Conservation (phyloP, 2,113 vertebrate genomes). For the Montifringilla adamsi region DNA sequence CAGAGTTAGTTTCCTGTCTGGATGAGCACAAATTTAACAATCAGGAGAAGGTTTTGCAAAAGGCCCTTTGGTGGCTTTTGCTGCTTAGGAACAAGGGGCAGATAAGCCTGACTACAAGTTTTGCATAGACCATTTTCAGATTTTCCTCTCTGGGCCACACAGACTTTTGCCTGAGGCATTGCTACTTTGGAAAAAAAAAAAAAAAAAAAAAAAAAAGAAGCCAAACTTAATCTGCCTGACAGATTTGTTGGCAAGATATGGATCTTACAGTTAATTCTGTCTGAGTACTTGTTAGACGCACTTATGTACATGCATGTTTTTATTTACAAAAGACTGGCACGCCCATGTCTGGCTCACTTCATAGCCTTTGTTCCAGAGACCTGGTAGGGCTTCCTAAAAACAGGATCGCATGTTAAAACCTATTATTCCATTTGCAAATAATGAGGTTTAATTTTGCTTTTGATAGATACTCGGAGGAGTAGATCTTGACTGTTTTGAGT, state of each 20-base stretch:
- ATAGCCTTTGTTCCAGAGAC: constrained; percentile 1
- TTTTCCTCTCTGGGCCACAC: background rate
- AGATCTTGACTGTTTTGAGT: background rate
- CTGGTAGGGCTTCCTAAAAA: background rate
- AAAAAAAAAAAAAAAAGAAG: too few species aligned
- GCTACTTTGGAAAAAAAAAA: background rate
- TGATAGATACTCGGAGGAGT: background rate
- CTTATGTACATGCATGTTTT: constrained; percentile 16
- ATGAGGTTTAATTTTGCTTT: constrained; percentile 6
- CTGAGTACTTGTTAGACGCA: background rate
- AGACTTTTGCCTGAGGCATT: constrained; percentile 19
- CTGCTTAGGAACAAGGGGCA: background rate
- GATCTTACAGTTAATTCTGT: constrained; percentile 31
- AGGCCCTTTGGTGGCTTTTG: background rate
- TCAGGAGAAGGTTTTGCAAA: background rate
- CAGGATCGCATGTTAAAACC: background rate
- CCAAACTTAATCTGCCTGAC: background rate
- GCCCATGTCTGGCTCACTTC: constrained; percentile 25
- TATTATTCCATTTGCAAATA: constrained; percentile 11
- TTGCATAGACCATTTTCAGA: background rate
- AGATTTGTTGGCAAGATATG: constrained; percentile 41
- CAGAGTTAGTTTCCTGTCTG: background rate
- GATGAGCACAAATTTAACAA: background rate
- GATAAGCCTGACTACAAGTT: background rate
- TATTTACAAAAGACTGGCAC: constrained; percentile 37